Base-by-base conservation (phyloP, 1,140 invertebrate genomes). In the Lepidurus apus region DNA sequence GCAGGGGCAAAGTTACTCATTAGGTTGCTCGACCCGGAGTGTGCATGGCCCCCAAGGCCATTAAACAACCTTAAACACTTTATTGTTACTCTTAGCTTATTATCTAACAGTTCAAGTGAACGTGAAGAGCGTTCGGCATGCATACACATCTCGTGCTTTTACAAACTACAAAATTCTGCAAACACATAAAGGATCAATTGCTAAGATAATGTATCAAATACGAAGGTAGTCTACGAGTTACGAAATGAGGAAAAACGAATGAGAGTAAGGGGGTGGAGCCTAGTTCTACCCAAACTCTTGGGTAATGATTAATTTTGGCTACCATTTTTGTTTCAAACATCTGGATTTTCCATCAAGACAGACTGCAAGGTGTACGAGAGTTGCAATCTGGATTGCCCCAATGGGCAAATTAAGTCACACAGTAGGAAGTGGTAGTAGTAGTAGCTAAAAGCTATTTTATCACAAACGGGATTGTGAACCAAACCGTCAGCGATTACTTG, bases 391-490 rank as follows among this genome's bases (percentile, higher is more conserved):
- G n/a, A 9, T 65, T 13, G 53, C 7, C 53, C 53, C 53, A 21
- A 13, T 5, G 7, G 53, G 53, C 53, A 65, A 13, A 65, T 65
- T 65, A 65, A 65, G 17, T 65, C 53, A 65, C 53, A 65, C 53
- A 65, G 53, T 65, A 65, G 53, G 53, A 65, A 65, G 53, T 65
- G 21, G 17, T 65, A 34, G 34, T 34, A 34, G 13, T 65, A 17
- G 53, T n/a, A 65, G 53, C 53, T 65, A 65, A 9, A 65, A 65
- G 53, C 53, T 65, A 13, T 21, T 65, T 65, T 65, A 13, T 65
- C 53, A 65, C 53, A 21, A 65, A 65, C 53, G 8, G 53, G 13
- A 65, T 21, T 13, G 53, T 7, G 53, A 65, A 21, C 53, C 21
- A 9, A 65, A 65, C 53, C 5, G 53, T 65, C 53, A 65, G 53